Evolutionary conservation across 2,113 vertebrate species (phyloP), one percentile per base, ranked within the genome.

Genomic region (Coryphaenoides rupestris): DNA sequence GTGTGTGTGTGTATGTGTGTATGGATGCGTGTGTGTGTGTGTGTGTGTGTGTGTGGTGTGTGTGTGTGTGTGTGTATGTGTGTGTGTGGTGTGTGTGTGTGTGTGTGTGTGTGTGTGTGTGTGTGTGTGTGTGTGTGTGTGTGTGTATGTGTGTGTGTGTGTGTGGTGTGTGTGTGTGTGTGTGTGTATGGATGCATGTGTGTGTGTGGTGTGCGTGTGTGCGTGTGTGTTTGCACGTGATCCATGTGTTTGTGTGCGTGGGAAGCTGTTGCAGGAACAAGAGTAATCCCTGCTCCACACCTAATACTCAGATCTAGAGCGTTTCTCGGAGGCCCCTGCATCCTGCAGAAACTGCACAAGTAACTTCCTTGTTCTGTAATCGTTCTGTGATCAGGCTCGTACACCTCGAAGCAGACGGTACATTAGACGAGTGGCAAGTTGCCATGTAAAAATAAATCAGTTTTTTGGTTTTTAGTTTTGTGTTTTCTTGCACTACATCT

Each of bases 21-120:
- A n/a, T n/a, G n/a, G n/a, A n/a, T n/a, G n/a, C n/a, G n/a, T n/a
- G 13, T 47, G 46, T 3, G 28, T 33, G 28, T 10, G 66, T 64
- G 28, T 5, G 19, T 72, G 70, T 59, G 58, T 59, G 58, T n/a
- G 23, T 26, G 23, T 26, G 56, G 26, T 16, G 17, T 23, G 19
- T 28, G 56, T 57, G 47, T 52, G 2, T 50, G 52, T 19, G 17
- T 19, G 17, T 9, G n/a, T 54, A 19, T 10, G 17, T 53, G 63
- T 57, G 15, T 58, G 26, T 28, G 56, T 21, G 10, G 21, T 28
- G 56, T 57, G 47, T 52, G 2, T 50, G 52, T 19, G 17, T 19
- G 17, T 9, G n/a, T 54, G 52, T 10, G 17, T 53, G 63, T 57
- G 5, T 12, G 55, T 22, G 10, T 23, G 17, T 54, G 52, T 52